These are phyloP conservation scores for Guaruba guarouba DNA, from an alignment of 2,113 vertebrate genomes.

Conservation along the genomic window DNA sequence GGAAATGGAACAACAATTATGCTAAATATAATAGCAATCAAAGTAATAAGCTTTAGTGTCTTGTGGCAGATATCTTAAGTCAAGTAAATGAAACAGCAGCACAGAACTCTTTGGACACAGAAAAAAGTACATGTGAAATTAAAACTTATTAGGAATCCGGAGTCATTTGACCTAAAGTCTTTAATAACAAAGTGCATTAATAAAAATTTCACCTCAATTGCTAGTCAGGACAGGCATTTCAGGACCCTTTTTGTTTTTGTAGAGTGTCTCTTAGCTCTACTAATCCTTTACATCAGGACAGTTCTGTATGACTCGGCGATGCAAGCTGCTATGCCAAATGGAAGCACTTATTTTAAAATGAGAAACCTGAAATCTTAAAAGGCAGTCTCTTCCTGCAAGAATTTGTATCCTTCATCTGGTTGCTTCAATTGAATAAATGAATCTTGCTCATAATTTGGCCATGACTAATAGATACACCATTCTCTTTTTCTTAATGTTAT, in stretches of 20 bases:
- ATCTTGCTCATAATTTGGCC: neutral
- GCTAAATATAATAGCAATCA: neutral
- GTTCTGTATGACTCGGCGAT: neutral
- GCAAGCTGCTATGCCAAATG: neutral
- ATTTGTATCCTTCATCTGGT: rapidly evolving
- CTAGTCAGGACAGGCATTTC: neutral
- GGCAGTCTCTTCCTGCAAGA: neutral
- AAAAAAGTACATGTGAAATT: neutral
- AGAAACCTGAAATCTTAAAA: neutral
- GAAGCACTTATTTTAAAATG: neutral
- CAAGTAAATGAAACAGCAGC: neutral
- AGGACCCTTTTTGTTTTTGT: neutral
- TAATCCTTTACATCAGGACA: neutral
- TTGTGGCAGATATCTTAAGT: neutral
- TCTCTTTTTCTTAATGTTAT: neutral
- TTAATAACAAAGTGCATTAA: neutral
- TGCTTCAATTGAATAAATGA: neutral
- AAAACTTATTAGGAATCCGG: neutral
- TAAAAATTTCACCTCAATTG: neutral
- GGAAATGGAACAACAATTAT: neutral
- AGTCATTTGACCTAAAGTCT: neutral
- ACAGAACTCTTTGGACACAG: neutral
- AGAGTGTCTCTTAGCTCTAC: neutral
- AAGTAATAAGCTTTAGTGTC: neutral
- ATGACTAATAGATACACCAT: neutral